Percentiles rank a stretch among this genome's conserved stretches.
Conservation (phyloP, 35 echinoderm and acorn worm species). For the Chiridota heheva region DNA sequence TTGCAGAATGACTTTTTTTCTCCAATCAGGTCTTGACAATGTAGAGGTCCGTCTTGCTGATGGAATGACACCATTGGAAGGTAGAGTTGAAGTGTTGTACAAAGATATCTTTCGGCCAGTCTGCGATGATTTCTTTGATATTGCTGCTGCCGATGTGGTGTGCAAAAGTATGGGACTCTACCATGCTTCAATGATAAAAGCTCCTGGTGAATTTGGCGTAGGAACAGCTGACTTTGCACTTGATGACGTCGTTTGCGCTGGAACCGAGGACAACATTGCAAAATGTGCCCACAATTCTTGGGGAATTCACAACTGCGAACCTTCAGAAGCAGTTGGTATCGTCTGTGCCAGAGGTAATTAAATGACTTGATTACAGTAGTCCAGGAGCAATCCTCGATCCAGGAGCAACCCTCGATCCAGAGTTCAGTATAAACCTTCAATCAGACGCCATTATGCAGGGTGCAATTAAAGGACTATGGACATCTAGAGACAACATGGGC, state of each 20-base stretch:
- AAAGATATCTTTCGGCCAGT: background rate
- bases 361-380: no score
- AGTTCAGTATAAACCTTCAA: no score
- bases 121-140: conserved; percentile 38
- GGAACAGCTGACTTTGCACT: background rate
- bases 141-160: conserved; percentile 32
- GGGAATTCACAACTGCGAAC: conserved; percentile 2
- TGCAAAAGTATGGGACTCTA: conserved; percentile 16
- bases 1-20: no score
- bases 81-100: background rate
- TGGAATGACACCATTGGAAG: background rate
- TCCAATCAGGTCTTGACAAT: background rate
- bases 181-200: conserved; percentile 7
- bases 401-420: no score
- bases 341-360: conserved; percentile 13
- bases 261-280: conserved; percentile 1
- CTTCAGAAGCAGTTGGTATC: conserved; percentile 23
- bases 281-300: conserved; percentile 15
- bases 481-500: no score
- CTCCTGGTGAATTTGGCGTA: background rate
- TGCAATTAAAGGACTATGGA: no score
- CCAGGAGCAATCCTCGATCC: no score
- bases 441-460: no score
- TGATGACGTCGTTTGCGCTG: conserved; percentile 26
- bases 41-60: conserved; percentile 13